Conservation (phyloP, 1,140 invertebrate species). For the Matsumurasca onukii region DNA sequence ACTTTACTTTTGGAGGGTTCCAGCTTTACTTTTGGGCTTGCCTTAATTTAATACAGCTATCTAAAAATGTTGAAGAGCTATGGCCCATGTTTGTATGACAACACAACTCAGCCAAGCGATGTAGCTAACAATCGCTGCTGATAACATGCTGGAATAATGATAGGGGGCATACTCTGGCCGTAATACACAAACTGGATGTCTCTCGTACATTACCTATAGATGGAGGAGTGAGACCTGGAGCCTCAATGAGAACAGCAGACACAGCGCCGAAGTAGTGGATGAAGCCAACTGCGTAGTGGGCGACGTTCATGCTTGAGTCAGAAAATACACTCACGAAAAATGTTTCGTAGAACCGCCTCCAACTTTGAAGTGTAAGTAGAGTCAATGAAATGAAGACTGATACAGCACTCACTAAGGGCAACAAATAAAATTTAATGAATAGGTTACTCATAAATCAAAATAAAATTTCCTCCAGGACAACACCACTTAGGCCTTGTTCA, state of each 20-base stretch:
- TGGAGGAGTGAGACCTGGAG: conserved; percentile 60
- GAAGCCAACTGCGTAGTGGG: conserved; percentile 72
- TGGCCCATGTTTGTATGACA: too few species aligned
- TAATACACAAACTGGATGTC: conserved; percentile 21
- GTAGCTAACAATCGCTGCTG: too few species aligned
- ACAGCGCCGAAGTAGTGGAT: conserved; percentile 72
- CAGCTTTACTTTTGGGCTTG: too few species aligned
- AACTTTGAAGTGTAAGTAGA: conserved; percentile 67
- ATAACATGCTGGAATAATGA: too few species aligned
- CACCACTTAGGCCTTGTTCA: neutral
- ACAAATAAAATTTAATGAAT: neutral
- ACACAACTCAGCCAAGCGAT: too few species aligned
- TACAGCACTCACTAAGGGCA: conserved; percentile 44
- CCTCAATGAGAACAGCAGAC: conserved; percentile 66
- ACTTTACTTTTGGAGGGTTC: too few species aligned
- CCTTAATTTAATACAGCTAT: too few species aligned
- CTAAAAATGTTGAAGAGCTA: too few species aligned
- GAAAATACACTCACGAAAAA: conserved; percentile 77
- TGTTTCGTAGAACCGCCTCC: conserved; percentile 75
- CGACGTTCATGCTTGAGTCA: conserved; percentile 72
- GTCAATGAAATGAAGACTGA: conserved; percentile 57
- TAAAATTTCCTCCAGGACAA: neutral
- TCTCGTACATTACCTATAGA: conserved; percentile 39
- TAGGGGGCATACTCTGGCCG: too few species aligned
- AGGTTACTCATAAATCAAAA: neutral